Percentiles rank a stretch among this genome's conserved stretches.
These are phyloP conservation scores for Sarcophaga caerulescens DNA, from an alignment of 2,888 invertebrate species.

Conservation along the genomic window DNA sequence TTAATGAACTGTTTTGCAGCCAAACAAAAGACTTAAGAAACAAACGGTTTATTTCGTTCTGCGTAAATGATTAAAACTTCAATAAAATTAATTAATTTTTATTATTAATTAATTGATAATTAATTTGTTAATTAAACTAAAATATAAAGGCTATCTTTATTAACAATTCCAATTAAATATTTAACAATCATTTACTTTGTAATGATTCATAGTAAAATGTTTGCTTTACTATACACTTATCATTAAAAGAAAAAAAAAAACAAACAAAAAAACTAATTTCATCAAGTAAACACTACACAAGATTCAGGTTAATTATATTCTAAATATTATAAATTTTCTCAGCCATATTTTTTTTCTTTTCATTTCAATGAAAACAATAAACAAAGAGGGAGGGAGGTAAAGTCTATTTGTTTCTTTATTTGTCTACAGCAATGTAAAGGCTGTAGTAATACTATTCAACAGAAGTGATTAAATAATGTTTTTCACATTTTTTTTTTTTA, in stretches of 20 bases:
- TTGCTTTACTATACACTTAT: too few relatives aligned
- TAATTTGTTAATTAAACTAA: too few relatives aligned
- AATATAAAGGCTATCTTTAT: neutral
- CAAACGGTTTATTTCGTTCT: too few relatives aligned
- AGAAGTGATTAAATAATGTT: neutral
- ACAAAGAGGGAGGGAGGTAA: neutral
- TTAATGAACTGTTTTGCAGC: too few relatives aligned
- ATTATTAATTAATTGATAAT: too few relatives aligned
- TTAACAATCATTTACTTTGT: neutral
- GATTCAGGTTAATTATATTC: constrained; percentile 64
- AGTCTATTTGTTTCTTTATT: too few relatives aligned
- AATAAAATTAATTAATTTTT: too few relatives aligned
- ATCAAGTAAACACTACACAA: neutral
- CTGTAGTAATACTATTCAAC: neutral
- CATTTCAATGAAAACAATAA: constrained; percentile 36
- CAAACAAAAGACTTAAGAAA: too few relatives aligned
- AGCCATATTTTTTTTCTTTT: neutral
- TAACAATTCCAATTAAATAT: neutral
- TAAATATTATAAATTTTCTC: constrained; percentile 56
- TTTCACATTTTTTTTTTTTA: neutral
- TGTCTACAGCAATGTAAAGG: too few relatives aligned
- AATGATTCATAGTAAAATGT: too few relatives aligned
- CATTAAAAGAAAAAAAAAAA: neutral
- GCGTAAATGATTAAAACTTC: too few relatives aligned
- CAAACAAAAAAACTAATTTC: constrained; percentile 9